Conservation (phyloP, 2,113 vertebrate species). For the Rana temporaria region DNA sequence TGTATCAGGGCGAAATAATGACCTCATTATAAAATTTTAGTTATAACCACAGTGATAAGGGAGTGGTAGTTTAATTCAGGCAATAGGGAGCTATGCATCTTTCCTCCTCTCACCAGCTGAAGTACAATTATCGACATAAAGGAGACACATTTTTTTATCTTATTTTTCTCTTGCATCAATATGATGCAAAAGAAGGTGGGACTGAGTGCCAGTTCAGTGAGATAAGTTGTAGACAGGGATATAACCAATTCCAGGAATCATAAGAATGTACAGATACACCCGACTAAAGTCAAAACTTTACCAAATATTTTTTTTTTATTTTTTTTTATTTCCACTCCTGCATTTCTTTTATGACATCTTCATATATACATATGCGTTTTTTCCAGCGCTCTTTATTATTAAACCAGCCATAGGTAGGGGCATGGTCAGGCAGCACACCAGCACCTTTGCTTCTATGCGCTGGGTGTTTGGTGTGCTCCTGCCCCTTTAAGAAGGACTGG, state of each 20-base stretch:
- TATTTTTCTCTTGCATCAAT: neutral
- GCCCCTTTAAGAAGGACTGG: too few relatives aligned
- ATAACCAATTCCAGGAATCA: constrained; percentile 3
- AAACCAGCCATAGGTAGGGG: too few relatives aligned
- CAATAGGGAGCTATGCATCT: neutral
- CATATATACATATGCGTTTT: too few relatives aligned
- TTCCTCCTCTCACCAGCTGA: neutral
- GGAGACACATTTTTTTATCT: neutral
- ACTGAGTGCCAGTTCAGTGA: constrained; percentile 2
- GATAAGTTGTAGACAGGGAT: too few relatives aligned
- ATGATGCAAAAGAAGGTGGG: constrained; percentile 8
- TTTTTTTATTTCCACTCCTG: too few relatives aligned
- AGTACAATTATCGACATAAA: neutral
- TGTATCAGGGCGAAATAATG: constrained; percentile 50
- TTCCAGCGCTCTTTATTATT: too few relatives aligned
- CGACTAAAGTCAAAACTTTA: too few relatives aligned
- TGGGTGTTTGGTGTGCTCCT: too few relatives aligned
- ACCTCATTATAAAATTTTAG: constrained; percentile 31
- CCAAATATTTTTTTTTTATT: too few relatives aligned
- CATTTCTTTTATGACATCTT: too few relatives aligned
- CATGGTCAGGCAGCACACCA: too few relatives aligned
- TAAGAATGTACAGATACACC: neutral
- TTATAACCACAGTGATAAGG: constrained; percentile 14
- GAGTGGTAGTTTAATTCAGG: constrained; percentile 11
- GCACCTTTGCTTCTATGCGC: too few relatives aligned